These are phyloP conservation scores for Drosophila arawakana DNA, from an alignment of 1,140 invertebrate genomes.

Conservation along the genomic window DNA sequence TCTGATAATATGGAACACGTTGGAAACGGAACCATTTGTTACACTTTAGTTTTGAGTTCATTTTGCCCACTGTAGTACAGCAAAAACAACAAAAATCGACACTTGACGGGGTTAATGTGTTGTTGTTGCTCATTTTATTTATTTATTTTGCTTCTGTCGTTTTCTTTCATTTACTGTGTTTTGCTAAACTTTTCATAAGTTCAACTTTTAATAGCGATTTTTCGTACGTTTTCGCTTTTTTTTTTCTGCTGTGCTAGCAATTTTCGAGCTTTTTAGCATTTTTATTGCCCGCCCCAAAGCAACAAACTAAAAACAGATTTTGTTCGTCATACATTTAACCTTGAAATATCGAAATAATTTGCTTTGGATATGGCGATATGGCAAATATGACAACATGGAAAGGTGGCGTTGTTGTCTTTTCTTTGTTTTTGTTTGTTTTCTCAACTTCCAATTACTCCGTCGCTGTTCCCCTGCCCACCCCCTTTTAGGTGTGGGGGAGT, in stretches of 20 bases:
- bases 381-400: conserved; percentile 56
- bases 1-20: not conserved
- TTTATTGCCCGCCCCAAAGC: conserved; percentile 34
- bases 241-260: conserved; percentile 12
- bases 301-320: conserved; percentile 73
- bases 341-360: conserved; percentile 71
- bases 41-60: not conserved
- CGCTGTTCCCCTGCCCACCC: not conserved
- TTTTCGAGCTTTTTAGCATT: conserved; percentile 41
- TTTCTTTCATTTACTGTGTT: not conserved
- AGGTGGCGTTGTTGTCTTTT: conserved; percentile 32
- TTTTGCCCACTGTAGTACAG: not conserved
- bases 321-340: conserved; percentile 67
- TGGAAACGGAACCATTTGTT: not conserved
- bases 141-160: conserved; percentile 12
- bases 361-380: conserved; percentile 48
- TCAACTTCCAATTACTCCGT: conserved; percentile 22
- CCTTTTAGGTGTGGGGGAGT: conserved; percentile 1
- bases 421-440: conserved; percentile 19
- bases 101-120: conserved; percentile 58
- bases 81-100: conserved; percentile 2
- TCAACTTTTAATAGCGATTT: conserved; percentile 39
- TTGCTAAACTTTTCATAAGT: conserved; percentile 40
- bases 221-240: conserved; percentile 16
- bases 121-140: conserved; percentile 24